A percentile compares a stretch with the other conserved stretches of the same genome.
Conservation (phyloP, 2,888 invertebrate species). For the Tenthredo mesomela region DNA sequence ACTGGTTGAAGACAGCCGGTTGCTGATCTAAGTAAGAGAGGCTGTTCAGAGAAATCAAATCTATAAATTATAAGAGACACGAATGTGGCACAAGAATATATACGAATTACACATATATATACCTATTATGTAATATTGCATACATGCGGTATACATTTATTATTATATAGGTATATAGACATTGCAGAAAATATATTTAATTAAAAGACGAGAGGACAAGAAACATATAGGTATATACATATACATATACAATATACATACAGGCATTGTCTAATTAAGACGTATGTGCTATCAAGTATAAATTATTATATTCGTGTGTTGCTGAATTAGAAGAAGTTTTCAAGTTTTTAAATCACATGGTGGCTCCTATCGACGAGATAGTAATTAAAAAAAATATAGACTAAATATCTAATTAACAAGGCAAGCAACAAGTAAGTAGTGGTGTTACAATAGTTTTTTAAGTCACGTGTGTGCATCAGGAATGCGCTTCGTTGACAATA, state of each 20-base stretch:
- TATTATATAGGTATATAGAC: background rate
- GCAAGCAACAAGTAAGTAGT: constrained; percentile 1
- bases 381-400: background rate
- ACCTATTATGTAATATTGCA: background rate
- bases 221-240: background rate
- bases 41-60: constrained; percentile 56
- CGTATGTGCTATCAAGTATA: constrained; percentile 13
- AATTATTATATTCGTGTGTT: constrained; percentile 14
- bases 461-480: constrained; percentile 18
- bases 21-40: constrained; percentile 27
- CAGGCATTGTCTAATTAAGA: background rate
- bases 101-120: constrained; percentile 72
- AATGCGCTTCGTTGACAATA: constrained; percentile 38
- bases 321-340: background rate
- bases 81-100: constrained; percentile 65
- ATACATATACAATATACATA: background rate
- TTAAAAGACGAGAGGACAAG: background rate
- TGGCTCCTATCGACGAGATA: constrained; percentile 15
- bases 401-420: background rate
- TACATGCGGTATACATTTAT: background rate
- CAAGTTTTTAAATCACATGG: constrained; percentile 18
- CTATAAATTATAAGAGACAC: constrained; percentile 55
- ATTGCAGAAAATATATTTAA: constrained; percentile 13
- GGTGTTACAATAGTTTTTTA: background rate
- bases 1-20: constrained; percentile 25